Conservation (phyloP, 2,797 vertebrate species). For the Liparis tanakae region DNA sequence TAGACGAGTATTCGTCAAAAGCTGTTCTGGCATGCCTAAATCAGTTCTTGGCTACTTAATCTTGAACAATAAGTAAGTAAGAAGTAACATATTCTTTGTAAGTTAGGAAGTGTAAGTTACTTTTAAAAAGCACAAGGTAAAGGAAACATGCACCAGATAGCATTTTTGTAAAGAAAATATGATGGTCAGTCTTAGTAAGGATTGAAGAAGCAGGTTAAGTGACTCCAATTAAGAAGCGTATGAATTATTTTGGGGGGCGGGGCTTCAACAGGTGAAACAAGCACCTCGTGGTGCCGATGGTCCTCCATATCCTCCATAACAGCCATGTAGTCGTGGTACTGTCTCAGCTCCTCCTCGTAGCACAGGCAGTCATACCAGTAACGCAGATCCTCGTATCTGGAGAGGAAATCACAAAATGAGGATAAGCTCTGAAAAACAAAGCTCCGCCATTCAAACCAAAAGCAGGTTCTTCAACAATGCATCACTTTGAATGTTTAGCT, state of each 20-base stretch:
- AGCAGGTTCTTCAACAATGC: background rate
- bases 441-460: background rate
- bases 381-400: conserved; percentile 84
- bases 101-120: conserved; percentile 4
- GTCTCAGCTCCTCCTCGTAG: conserved; percentile 82
- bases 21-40: background rate
- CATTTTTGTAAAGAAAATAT: conserved; percentile 10
- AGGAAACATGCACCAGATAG: conserved; percentile 2
- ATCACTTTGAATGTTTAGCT: background rate
- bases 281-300: conserved; percentile 64
- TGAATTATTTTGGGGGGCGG: background rate
- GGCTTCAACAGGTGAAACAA: conserved; percentile 13
- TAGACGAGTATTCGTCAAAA: background rate
- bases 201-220: conserved; percentile 1
- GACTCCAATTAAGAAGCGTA: background rate
- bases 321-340: conserved; percentile 77
- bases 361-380: conserved; percentile 85
- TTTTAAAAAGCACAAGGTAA: conserved; percentile 8
- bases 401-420: conserved; percentile 6
- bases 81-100: conserved; percentile 14
- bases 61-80: background rate
- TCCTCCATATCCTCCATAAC: conserved; percentile 75
- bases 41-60: background rate
- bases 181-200: background rate
- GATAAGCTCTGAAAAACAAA: background rate